Evolutionary conservation across 2,797 vertebrate genomes (phyloP).

Genomic region (Geotrypetes seraphini): DNA sequence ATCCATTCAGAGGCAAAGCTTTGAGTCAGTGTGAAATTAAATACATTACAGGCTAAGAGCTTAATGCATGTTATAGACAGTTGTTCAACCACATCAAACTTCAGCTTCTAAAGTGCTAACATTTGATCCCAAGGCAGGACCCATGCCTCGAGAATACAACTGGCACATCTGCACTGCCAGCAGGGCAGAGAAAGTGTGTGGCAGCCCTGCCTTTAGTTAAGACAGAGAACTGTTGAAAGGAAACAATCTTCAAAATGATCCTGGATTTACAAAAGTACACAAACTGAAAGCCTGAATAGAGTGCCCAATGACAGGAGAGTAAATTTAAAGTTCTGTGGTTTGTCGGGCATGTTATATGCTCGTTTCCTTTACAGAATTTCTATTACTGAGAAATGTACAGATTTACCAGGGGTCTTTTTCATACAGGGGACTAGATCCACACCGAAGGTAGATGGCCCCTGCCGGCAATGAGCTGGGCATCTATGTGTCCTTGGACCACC

Average conservation of each 20-base stretch:
- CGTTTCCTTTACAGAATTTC: slow-evolving; percentile 2
- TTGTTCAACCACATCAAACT: slow-evolving; percentile 93
- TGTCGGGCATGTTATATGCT: too few species aligned
- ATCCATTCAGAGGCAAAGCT: slow-evolving; percentile 77
- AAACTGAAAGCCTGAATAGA: background rate
- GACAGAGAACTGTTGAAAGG: slow-evolving; percentile 23
- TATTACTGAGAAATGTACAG: too few species aligned
- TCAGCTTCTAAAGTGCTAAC: slow-evolving; percentile 81
- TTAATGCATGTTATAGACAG: slow-evolving; percentile 89
- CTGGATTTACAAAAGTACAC: slow-evolving; percentile 25
- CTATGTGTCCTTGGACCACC: too few species aligned
- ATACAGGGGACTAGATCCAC: too few species aligned
- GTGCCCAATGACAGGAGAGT: too few species aligned
- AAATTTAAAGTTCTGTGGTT: too few species aligned
- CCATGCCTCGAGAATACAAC: slow-evolving; percentile 55
- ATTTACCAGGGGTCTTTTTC: too few species aligned
- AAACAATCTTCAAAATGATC: slow-evolving; percentile 23
- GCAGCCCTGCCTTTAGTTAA: slow-evolving; percentile 12
- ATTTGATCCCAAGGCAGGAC: slow-evolving; percentile 81
- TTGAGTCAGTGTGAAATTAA: slow-evolving; percentile 94
- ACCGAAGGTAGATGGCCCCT: too few species aligned
- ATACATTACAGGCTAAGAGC: slow-evolving; percentile 84
- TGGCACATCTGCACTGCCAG: slow-evolving; percentile 45
- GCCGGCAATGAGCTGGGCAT: too few species aligned
- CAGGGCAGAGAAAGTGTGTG: slow-evolving; percentile 38